Evolutionary conservation across 2,888 invertebrate species (phyloP).

Genomic region (Bugulina stolonifera): DNA sequence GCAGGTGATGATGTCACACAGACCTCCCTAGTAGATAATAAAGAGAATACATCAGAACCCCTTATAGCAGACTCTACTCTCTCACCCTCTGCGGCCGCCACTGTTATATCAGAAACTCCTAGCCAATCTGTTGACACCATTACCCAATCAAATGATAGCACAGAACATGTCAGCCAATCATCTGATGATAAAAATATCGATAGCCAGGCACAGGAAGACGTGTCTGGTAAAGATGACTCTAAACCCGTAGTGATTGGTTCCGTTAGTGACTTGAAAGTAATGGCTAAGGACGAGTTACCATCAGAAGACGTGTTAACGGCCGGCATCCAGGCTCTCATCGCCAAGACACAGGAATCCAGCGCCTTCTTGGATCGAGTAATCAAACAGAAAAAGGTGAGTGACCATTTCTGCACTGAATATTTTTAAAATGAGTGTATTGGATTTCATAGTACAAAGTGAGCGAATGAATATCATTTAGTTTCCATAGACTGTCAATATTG

Average conservation of each 20-base stretch:
- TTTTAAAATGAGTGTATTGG: no score
- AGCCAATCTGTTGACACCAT: no score
- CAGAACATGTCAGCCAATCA: neutral
- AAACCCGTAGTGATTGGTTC: neutral
- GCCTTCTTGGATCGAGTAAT: slow-evolving; percentile 1
- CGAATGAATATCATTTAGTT: no score
- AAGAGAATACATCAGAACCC: neutral
- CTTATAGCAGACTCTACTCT: neutral
- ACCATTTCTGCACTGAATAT: no score
- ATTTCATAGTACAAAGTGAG: no score
- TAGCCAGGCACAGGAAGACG: neutral
- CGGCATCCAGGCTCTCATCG: slow-evolving; percentile 9
- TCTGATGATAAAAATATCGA: neutral
- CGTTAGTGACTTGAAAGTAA: neutral
- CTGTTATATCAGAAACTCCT: no score
- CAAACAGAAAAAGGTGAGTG: slow-evolving; percentile 24
- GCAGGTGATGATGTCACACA: no score
- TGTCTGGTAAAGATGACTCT: no score
- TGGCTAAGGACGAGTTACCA: slow-evolving; percentile 14
- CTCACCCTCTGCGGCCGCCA: no score
- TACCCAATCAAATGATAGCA: no score
- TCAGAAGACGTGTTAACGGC: slow-evolving; percentile 8
- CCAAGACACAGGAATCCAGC: slow-evolving; percentile 6
- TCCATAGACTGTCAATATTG: no score
- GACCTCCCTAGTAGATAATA: neutral